Conservation (phyloP, 2,797 vertebrate genomes). For the Microctenopoma stevenorrisi region DNA sequence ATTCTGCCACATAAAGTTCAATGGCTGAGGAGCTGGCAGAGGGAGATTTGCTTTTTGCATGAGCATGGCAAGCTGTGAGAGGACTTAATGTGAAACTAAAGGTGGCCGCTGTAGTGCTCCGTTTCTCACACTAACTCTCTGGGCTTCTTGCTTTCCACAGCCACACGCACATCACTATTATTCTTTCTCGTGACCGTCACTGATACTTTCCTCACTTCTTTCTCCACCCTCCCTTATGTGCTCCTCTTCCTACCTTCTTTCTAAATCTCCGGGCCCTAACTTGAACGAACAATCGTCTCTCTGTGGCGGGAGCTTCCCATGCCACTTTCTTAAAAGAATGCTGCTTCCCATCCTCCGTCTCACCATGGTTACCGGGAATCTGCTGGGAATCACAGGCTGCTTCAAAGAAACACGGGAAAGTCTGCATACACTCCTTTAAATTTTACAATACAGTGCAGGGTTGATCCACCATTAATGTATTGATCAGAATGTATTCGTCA, state of each 20-base stretch:
- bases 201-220: constrained; percentile 1
- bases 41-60: constrained; percentile 84
- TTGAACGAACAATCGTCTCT: constrained; percentile 92
- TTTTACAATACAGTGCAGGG: constrained; percentile 11
- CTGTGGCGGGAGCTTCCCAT: constrained; percentile 84
- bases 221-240: constrained; percentile 13
- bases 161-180: constrained; percentile 13
- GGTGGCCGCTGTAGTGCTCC: constrained; percentile 68
- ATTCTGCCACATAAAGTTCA: constrained; percentile 87
- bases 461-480: constrained; percentile 10
- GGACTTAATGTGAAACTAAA: constrained; percentile 88
- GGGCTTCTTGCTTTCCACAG: not conserved
- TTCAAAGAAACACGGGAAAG: constrained; percentile 2
- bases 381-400: constrained; percentile 80
- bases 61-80: constrained; percentile 87
- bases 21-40: constrained; percentile 86
- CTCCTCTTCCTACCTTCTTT: constrained; percentile 35
- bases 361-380: constrained; percentile 92
- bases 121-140: constrained; percentile 31
- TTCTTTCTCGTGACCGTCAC: constrained; percentile 13
- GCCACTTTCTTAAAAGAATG: constrained; percentile 88
- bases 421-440: constrained; percentile 14
- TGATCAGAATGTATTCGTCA: constrained; percentile 23
- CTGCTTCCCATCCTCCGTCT: constrained; percentile 84
- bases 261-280: constrained; percentile 72